Evolutionary conservation across 1,140 invertebrate species (phyloP).

Genomic region (Grapholita molesta): DNA sequence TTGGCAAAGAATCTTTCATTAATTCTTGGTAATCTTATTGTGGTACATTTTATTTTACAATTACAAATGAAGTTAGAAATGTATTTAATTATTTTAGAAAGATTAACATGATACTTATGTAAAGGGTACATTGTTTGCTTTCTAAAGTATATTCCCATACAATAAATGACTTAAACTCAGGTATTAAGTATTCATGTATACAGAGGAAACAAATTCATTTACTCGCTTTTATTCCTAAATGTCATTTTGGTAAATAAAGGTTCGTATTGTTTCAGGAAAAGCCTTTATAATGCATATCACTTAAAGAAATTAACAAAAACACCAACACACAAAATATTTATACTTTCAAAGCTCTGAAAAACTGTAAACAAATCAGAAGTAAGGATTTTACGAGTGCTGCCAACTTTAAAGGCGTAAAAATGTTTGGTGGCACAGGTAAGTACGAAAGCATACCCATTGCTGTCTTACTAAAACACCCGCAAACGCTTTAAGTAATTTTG

Average conservation of each 20-base stretch:
- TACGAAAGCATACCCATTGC: slow-evolving; percentile 10
- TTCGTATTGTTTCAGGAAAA: not conserved
- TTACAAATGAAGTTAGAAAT: no score
- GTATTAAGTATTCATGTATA: no score
- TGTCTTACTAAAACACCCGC: slow-evolving; percentile 11
- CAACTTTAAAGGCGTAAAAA: slow-evolving; percentile 42
- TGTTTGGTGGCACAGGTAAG: slow-evolving; percentile 36
- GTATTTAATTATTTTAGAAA: no score
- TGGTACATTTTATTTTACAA: not conserved
- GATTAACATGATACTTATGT: no score
- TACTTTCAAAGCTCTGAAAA: not conserved
- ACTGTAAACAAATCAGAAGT: slow-evolving; percentile 1
- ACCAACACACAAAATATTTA: not conserved
- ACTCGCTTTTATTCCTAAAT: no score
- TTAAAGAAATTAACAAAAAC: not conserved
- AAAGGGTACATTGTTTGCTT: no score
- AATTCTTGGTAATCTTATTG: slow-evolving; percentile 28
- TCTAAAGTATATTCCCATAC: no score
- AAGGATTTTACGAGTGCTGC: slow-evolving; percentile 24
- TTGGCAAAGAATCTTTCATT: slow-evolving; percentile 29
- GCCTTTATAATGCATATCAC: not conserved
- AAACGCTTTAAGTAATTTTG: not conserved
- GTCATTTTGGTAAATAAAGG: not conserved
- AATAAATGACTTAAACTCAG: no score
- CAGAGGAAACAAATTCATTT: no score